Base-by-base conservation (phyloP, 53 echinoderm and acorn worm genomes). In the Paelopatides confundens region DNA sequence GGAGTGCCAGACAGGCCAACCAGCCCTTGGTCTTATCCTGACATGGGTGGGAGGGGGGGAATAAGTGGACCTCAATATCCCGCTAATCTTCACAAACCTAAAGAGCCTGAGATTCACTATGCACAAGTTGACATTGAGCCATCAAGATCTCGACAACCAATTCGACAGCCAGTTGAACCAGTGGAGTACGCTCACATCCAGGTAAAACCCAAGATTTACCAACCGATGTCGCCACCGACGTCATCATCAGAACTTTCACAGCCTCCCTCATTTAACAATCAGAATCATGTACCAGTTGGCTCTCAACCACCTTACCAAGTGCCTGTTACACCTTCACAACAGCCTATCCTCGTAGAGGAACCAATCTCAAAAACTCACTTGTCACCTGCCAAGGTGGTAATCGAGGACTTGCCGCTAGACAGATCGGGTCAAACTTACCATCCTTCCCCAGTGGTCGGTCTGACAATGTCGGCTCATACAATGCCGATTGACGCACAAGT, bases 1-100 rank as follows among this genome's bases (percentile, higher is more conserved):
- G 93, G 90, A 89, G 93, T 89, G 93, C 90, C 93, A 62, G 87
- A 89, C 78, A 82, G 77, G 93, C 93, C 93, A 65, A 93, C 84
- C 93, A 69, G 93, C 90, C 90, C 93, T 82, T 78, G 86, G 90
- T 86, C 93, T 90, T 79, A 85, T 89, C 43, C 62, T 53, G 90
- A 77, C 66, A 77, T 46, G 77, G 87, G 53, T 79, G 82, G 52
- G 31, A 79, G 33, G 48, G 76, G 28, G 46, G 43, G 33, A 50
- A 13, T 35, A 14, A 23, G 6, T 58, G 74, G 74, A 74, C 46
- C 46, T 74, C 74, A 74, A 29, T 24, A 46, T 24, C 74, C 74
- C 74, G 38, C 74, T 27, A 39, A 28, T 26, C 74, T 8, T 24
- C 74, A 74, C 23, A 81, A 33, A 81, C 84, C 36, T 64, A 38